Evolutionary conservation across 1,140 invertebrate genomes (phyloP), one percentile per base, ranked within the genome.

Genomic region (Lerema accius): DNA sequence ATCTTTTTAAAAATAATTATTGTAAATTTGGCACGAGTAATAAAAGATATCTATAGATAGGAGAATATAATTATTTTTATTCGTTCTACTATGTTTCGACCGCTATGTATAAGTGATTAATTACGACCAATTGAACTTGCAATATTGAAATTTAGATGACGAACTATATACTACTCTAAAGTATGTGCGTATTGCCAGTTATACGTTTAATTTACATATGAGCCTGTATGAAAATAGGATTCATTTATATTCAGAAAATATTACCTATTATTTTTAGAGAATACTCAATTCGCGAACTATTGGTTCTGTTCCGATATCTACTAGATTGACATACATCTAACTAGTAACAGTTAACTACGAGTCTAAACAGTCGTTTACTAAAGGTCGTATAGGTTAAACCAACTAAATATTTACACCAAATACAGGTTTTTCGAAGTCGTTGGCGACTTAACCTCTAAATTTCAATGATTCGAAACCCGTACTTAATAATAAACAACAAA

Each of bases 241-340:
- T 83, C 61, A 79, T 84, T 86, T 86, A 76, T 83, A 78, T 82
- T 86, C 76, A 85, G 85, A 90, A 90, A 90, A 90, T 90, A 90
- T 76, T 78, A 71, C 76, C 80, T 76, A 72, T 77, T 78, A n/a
- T n/a, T 65, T 86, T 83, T 71, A 74, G 72, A 83, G 73, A 82
- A 75, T 78, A 80, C 48, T 81, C 78, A 80, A 85, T 86, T 84
- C 73, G 64, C 73, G 69, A 85, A 83, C 74, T 71, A 77, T 86
- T 89, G 80, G 79, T 86, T 86, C 80, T 77, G 73, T 71, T 77
- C 74, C 69, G 68, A 70, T 76, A 71, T 62, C 70, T 71, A 79
- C 66, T 74, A 79, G 67, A 80, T 76, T 78, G 78, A 84, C 73
- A 75, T 76, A 80, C 63, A 66, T 80, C 78, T 82, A 85, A 62